Conservation (phyloP, 2,888 invertebrate species). For the Hirtodrosophila confusa region DNA sequence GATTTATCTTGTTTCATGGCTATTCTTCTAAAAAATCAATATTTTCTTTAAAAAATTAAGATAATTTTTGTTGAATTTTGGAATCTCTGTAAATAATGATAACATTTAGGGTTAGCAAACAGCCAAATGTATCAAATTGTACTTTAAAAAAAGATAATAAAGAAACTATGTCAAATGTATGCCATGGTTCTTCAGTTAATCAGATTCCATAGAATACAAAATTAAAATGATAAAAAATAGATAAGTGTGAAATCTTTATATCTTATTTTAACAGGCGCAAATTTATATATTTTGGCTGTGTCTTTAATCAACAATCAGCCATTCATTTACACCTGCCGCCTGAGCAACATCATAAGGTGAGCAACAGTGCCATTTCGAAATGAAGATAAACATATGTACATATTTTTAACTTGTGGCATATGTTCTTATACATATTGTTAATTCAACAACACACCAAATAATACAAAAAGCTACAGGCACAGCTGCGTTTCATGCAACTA, state of each 20-base stretch:
- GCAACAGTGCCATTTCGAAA: conserved; percentile 6
- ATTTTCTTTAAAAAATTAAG: too few relatives aligned
- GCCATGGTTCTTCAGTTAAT: conserved; percentile 12
- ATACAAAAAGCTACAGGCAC: conserved; percentile 37
- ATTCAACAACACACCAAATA: conserved; percentile 26
- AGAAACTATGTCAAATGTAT: conserved; percentile 43
- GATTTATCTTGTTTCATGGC: too few relatives aligned
- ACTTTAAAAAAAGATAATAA: conserved; percentile 32
- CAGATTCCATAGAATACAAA: conserved; percentile 8
- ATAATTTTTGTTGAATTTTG: too few relatives aligned
- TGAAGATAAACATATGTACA: conserved; percentile 43
- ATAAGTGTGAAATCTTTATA: conserved; percentile 12
- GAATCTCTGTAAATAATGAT: conserved; percentile 1
- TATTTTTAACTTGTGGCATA: conserved; percentile 58
- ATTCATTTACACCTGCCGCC: conserved; percentile 30
- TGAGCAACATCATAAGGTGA: conserved; percentile 11
- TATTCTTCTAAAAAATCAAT: too few relatives aligned
- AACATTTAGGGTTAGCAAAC: conserved; percentile 1
- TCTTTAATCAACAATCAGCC: conserved; percentile 18
- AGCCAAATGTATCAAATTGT: neutral
- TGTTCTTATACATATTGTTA: conserved; percentile 19
- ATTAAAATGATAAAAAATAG: conserved; percentile 27
- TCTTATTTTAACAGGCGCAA: neutral
- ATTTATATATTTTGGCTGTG: neutral
- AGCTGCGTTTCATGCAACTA: conserved; percentile 56